phyloP scores from a whole-genome alignment of 2,113 vertebrate species.

The Ctenodactylus gundi region DNA sequence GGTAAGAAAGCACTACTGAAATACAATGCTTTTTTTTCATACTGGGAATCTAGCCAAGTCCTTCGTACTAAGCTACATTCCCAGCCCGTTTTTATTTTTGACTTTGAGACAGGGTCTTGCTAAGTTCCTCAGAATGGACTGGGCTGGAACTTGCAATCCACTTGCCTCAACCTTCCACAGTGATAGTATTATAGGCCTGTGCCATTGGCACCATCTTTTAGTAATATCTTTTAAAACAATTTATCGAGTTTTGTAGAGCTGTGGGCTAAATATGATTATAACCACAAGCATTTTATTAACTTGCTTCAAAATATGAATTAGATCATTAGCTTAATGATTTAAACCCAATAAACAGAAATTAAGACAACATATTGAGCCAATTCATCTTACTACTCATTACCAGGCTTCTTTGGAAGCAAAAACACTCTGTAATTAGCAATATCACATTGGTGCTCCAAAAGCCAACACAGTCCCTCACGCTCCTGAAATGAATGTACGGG shows the following conservation, averaged over 20 bases:
- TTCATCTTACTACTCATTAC: slow-evolving; percentile 49
- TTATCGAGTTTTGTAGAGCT: slow-evolving; percentile 27
- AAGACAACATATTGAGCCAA: slow-evolving; percentile 35
- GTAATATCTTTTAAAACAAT: slow-evolving; percentile 53
- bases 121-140: too few species aligned
- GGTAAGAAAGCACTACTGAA: not conserved
- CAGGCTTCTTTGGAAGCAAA: slow-evolving; percentile 24
- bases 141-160: too few species aligned
- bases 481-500: not conserved
- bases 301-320: slow-evolving; percentile 63
- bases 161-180: too few species aligned
- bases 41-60: too few species aligned
- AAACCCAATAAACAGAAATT: slow-evolving; percentile 62
- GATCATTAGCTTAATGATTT: slow-evolving; percentile 67
- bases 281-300: slow-evolving; percentile 56
- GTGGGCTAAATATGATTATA: slow-evolving; percentile 45
- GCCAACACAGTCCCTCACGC: not conserved
- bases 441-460: not conserved
- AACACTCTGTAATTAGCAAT: slow-evolving; percentile 60
- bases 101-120: too few species aligned
- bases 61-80: too few species aligned
- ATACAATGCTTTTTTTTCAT: too few species aligned
- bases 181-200: too few species aligned
- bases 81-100: too few species aligned
- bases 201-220: too few species aligned